Percentiles rank a stretch among this genome's conserved stretches.
phyloP scores from a whole-genome alignment of 2,797 vertebrate genomes.

The Muraenolepis orangiensis region DNA sequence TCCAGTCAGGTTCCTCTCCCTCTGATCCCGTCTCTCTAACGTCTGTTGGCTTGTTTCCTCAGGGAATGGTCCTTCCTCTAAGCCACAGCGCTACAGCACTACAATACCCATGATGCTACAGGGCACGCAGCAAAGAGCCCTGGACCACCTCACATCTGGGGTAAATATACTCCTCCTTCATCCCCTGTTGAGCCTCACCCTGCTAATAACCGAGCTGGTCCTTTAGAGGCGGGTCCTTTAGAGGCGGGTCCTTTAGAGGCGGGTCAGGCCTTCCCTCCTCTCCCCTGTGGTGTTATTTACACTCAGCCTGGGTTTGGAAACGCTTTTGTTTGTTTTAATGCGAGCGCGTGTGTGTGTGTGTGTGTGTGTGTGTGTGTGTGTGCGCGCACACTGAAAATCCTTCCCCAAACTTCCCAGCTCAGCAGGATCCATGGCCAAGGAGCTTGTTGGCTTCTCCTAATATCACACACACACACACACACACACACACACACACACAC shows the following conservation, averaged over 20 bases:
- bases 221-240: too few relatives aligned
- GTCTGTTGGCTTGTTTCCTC: background rate
- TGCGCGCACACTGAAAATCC: too few relatives aligned
- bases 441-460: slow-evolving; percentile 2
- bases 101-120: slow-evolving; percentile 69
- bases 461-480: slow-evolving; percentile 6
- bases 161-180: slow-evolving; percentile 61
- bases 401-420: slow-evolving; percentile 28
- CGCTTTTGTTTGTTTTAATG: slow-evolving; percentile 31
- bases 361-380: too few relatives aligned
- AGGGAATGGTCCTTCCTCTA: slow-evolving; percentile 5
- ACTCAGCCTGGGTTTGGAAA: slow-evolving; percentile 28
- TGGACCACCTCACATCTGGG: slow-evolving; percentile 59
- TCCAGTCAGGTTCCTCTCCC: background rate
- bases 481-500: slow-evolving; percentile 6
- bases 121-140: slow-evolving; percentile 56
- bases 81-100: slow-evolving; percentile 53
- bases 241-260: too few relatives aligned
- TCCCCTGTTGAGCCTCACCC: background rate
- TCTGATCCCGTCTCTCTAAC: too few relatives aligned
- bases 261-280: slow-evolving; percentile 16
- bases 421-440: slow-evolving; percentile 20
- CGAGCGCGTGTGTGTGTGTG: slow-evolving; percentile 15
- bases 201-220: too few relatives aligned
- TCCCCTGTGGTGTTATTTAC: slow-evolving; percentile 33